Conservation (phyloP, 2,113 vertebrate genomes). For the Callipepla californica region DNA sequence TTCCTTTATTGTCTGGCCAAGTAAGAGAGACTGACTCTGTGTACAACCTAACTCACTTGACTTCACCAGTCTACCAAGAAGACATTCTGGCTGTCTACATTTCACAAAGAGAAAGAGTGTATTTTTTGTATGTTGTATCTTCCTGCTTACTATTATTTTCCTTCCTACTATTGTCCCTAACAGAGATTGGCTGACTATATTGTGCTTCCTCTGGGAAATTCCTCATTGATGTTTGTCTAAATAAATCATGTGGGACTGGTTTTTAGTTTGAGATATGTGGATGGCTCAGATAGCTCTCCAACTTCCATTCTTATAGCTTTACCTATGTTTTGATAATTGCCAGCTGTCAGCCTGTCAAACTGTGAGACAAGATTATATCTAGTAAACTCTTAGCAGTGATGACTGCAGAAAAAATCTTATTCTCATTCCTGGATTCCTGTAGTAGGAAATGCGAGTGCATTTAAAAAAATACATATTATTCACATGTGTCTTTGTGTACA, state of each 20-base stretch:
- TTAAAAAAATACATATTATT: not conserved
- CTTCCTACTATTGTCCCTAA: not conserved
- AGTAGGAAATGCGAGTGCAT: not conserved
- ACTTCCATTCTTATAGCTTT: not conserved
- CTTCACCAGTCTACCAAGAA: not conserved
- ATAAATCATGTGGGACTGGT: not conserved
- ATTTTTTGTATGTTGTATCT: not conserved
- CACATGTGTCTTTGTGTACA: not conserved
- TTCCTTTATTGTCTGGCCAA: not conserved
- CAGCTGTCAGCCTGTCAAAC: not conserved
- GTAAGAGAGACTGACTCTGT: not conserved
- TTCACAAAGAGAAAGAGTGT: not conserved
- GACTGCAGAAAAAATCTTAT: not conserved
- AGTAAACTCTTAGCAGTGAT: not conserved
- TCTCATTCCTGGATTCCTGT: not conserved
- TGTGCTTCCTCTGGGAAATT: not conserved
- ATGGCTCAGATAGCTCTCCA: not conserved
- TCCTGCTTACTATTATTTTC: not conserved
- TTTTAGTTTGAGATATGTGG: not conserved
- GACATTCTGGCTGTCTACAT: not conserved
- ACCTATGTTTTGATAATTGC: conserved; percentile 1
- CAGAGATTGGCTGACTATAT: not conserved
- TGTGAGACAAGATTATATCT: not conserved
- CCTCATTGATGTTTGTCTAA: not conserved
- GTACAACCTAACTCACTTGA: not conserved